Conservation (phyloP, 2,113 vertebrate genomes). For the Gobius niger region DNA sequence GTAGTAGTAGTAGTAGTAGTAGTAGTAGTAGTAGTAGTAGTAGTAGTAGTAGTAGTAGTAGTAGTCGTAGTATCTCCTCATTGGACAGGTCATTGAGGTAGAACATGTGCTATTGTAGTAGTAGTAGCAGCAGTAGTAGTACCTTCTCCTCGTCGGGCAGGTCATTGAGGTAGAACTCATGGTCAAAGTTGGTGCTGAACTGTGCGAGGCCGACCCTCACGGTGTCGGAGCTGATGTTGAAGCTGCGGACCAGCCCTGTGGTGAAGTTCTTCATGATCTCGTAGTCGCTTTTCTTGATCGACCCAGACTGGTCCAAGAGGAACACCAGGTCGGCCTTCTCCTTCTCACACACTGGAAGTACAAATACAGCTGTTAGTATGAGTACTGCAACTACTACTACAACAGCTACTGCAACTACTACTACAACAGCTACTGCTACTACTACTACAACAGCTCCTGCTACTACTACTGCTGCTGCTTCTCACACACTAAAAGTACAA, state of each 20-base stretch:
- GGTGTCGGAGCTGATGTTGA: conserved; percentile 61
- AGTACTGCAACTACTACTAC: not conserved
- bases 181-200: conserved; percentile 64
- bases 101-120: too few relatives aligned
- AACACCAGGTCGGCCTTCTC: conserved; percentile 77
- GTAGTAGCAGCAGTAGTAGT: too few relatives aligned
- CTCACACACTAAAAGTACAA: too few relatives aligned
- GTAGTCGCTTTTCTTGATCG: conserved; percentile 59
- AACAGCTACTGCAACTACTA: not conserved
- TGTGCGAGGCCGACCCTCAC: conserved; percentile 76
- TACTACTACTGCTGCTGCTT: too few relatives aligned
- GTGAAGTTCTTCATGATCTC: conserved; percentile 73
- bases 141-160: not conserved
- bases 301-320: conserved; percentile 78
- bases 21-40: too few relatives aligned
- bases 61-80: too few relatives aligned
- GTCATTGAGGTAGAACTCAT: conserved; percentile 58
- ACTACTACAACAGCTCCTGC: too few relatives aligned
- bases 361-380: too few relatives aligned
- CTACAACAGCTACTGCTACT: too few relatives aligned
- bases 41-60: too few relatives aligned
- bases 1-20: too few relatives aligned
- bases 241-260: conserved; percentile 58
- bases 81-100: too few relatives aligned
- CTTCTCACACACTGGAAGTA: conserved; percentile 70